Conservation (phyloP, 1,140 invertebrate species). For the Archegozetes longisetosus region DNA sequence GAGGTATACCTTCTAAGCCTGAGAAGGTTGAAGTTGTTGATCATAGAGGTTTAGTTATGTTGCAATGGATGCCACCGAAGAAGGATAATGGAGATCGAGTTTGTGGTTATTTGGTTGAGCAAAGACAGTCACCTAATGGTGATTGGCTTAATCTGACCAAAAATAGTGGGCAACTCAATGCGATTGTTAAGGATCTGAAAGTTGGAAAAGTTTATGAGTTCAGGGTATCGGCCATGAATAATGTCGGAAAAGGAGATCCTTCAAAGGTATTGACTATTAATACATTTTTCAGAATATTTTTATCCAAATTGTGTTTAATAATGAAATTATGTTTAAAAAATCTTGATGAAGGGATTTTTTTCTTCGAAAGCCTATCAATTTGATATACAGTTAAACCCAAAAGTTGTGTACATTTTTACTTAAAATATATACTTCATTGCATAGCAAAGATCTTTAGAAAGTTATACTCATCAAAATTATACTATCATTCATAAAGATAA, state of each 20-base stretch:
- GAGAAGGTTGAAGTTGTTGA: background rate
- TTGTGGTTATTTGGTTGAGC: background rate
- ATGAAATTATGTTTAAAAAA: no score
- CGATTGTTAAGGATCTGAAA: conserved; percentile 55
- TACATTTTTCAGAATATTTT: no score
- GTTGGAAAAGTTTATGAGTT: conserved; percentile 79
- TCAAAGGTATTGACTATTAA: conserved; percentile 37
- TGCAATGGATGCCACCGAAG: background rate
- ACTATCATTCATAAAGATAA: no score
- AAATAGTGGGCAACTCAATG: background rate
- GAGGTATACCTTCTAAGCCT: background rate
- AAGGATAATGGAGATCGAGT: background rate
- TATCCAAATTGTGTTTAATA: no score
- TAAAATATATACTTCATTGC: no score
- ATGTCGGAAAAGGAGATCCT: conserved; percentile 76
- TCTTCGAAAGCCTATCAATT: no score
- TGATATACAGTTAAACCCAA: no score
- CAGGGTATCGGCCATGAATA: conserved; percentile 77
- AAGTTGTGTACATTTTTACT: no score
- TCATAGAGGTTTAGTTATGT: background rate
- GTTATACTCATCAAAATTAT: no score
- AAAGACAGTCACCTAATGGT: background rate
- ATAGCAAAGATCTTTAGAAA: no score
- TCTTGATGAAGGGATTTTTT: no score
- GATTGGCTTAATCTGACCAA: background rate